Evolutionary conservation across 23 tunicate species (phyloP), one percentile per base, ranked within the genome.

Genomic region (Ciona savignyi): DNA sequence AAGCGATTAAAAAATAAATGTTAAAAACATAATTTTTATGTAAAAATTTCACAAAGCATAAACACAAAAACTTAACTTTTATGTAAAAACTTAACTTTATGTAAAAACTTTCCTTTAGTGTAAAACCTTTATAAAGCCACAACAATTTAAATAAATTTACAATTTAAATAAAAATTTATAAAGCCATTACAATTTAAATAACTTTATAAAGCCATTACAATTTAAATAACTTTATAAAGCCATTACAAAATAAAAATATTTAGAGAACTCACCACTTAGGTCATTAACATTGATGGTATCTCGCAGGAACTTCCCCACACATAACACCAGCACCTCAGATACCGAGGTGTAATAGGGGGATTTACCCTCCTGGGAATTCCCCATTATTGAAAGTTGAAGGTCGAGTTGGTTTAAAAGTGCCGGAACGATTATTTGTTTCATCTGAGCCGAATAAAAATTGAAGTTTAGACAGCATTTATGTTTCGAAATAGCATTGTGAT

Each of bases 241-340:
- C n/a, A n/a, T n/a, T n/a, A n/a, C n/a, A n/a, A n/a, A n/a, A n/a
- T n/a, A n/a, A n/a, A n/a, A n/a, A n/a, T n/a, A n/a, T n/a, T n/a
- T n/a, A n/a, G n/a, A n/a, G n/a, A n/a, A n/a, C 74, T 70, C 62
- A 81, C 85, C 68, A 30, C 32, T 29, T 22, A 81, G 30, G 4
- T 9, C 25, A 29, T 48, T 73, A 20, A 65, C 1, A 49, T 66
- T 65, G 1, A 81, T 2, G 22, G 20, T 31, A 79, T 86, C 93
- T 23, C 81, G 72, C 11, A 33, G 63, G 29, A 86, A 80, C 20
- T 32, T 33, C 28, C 79, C 70, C 2, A 69, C 35, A 2, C 77
- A 56, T 6, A 86, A 60, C 1, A 70, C 78, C 4, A 86, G 64
- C 32, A 80, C 81, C 74, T 86, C 79, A 56, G 93, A 86, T 34